These are phyloP conservation scores for Apogon hyalosoma DNA, from an alignment of 2,797 vertebrate species.

Conservation along the genomic window DNA sequence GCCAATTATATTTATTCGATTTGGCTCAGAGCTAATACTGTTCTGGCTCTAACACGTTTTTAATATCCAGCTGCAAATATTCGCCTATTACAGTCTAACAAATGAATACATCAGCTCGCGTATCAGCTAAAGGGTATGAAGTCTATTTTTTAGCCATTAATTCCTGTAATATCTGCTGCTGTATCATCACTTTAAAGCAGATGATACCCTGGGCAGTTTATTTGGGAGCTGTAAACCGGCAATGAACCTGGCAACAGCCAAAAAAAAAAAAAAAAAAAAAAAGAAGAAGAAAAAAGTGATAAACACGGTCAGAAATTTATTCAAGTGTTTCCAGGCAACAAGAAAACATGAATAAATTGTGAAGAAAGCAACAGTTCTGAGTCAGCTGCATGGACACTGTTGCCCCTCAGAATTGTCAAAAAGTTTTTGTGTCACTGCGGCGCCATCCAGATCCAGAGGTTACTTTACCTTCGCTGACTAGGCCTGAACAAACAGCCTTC, in stretches of 20 bases:
- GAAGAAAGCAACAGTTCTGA: conserved; percentile 57
- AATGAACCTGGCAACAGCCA: conserved; percentile 41
- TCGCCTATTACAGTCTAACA: not conserved
- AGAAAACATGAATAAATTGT: conserved; percentile 67
- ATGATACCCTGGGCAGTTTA: conserved; percentile 29
- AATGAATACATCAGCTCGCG: conserved; percentile 27
- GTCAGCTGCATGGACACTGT: conserved; percentile 39
- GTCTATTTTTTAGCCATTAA: not conserved
- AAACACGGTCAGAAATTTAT: conserved; percentile 55
- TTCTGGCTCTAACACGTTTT: not conserved
- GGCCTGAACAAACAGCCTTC: conserved; percentile 54
- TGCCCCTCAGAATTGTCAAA: conserved; percentile 46
- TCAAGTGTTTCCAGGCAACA: conserved; percentile 72
- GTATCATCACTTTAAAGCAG: conserved; percentile 33
- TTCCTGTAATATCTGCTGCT: conserved; percentile 8
- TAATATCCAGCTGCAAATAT: not conserved
- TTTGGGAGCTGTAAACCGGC: conserved; percentile 24
- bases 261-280: conserved; percentile 1
- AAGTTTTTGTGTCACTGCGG: conserved; percentile 8
- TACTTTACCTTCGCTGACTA: conserved; percentile 63
- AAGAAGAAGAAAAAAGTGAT: conserved; percentile 22
- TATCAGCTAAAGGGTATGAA: conserved; percentile 5
- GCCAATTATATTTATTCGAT: not conserved
- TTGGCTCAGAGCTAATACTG: not conserved
- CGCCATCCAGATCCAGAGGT: conserved; percentile 30